phyloP scores from a whole-genome alignment of 2,888 invertebrate genomes.

The Mesorhabditis belari region DNA sequence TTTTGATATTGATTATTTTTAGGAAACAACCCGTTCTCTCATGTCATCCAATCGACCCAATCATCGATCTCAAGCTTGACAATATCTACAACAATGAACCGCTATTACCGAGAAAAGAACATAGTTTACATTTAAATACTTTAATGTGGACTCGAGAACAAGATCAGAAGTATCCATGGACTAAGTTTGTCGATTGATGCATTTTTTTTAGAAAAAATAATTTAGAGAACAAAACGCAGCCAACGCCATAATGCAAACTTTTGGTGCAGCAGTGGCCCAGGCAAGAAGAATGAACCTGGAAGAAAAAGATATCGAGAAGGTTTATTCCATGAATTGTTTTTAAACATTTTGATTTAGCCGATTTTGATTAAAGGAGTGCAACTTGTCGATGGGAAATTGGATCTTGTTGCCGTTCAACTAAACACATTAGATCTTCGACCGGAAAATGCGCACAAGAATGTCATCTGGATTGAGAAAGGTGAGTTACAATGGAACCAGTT shows the following conservation, averaged over 20 bases:
- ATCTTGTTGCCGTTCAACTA: slow-evolving; percentile 47
- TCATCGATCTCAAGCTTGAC: slow-evolving; percentile 40
- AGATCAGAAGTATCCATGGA: slow-evolving; percentile 51
- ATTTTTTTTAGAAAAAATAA: slow-evolving; percentile 1
- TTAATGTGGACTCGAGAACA: slow-evolving; percentile 43
- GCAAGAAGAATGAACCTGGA: slow-evolving; percentile 19
- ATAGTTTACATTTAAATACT: slow-evolving; percentile 26
- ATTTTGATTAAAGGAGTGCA: slow-evolving; percentile 42
- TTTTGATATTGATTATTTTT: slow-evolving; percentile 5
- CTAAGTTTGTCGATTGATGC: slow-evolving; percentile 26
- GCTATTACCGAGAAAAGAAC: slow-evolving; percentile 12
- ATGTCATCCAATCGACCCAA: slow-evolving; percentile 43
- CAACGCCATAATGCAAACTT: slow-evolving; percentile 44
- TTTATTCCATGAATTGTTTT: not conserved
- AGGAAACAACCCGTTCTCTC: slow-evolving; percentile 30
- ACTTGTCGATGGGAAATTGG: slow-evolving; percentile 43
- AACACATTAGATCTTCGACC: slow-evolving; percentile 55
- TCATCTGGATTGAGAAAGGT: slow-evolving; percentile 50
- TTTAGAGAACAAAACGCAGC: slow-evolving; percentile 48
- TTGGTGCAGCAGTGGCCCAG: slow-evolving; percentile 46
- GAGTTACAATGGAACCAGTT: slow-evolving; percentile 1
- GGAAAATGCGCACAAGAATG: slow-evolving; percentile 36
- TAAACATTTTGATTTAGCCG: not conserved
- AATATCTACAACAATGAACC: slow-evolving; percentile 46
- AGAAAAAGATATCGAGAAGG: not conserved